These are phyloP conservation scores for Heterocephalus glaber DNA, from an alignment of 2,113 vertebrate species.

Conservation along the genomic window DNA sequence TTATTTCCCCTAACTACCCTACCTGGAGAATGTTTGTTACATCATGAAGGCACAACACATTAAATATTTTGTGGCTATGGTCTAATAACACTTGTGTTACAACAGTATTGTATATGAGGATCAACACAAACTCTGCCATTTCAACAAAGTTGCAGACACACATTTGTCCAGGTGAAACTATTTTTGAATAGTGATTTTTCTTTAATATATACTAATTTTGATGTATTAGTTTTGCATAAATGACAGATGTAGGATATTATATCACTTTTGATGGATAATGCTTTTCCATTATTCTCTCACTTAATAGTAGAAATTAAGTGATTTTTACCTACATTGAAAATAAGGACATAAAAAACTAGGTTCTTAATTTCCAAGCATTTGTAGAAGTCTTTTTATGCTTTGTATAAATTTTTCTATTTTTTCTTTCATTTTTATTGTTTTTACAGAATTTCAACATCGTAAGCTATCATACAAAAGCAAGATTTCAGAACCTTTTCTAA, in stretches of 20 bases:
- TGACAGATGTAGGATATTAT: slow-evolving; percentile 70
- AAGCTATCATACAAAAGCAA: slow-evolving; percentile 74
- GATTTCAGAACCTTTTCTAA: slow-evolving; percentile 70
- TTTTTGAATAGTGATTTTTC: slow-evolving; percentile 80
- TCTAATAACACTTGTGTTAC: slow-evolving; percentile 90
- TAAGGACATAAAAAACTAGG: slow-evolving; percentile 68
- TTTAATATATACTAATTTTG: slow-evolving; percentile 71
- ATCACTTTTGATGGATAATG: slow-evolving; percentile 73
- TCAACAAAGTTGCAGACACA: slow-evolving; percentile 88
- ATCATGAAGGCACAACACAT: slow-evolving; percentile 97
- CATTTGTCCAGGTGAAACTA: slow-evolving; percentile 80
- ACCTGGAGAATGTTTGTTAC: slow-evolving; percentile 92
- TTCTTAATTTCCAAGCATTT: slow-evolving; percentile 79
- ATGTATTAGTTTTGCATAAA: slow-evolving; percentile 72
- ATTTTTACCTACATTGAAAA: slow-evolving; percentile 77
- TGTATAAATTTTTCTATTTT: slow-evolving; percentile 50
- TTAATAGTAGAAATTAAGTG: slow-evolving; percentile 75
- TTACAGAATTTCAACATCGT: slow-evolving; percentile 60
- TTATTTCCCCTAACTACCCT: slow-evolving; percentile 88
- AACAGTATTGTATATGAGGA: slow-evolving; percentile 87
- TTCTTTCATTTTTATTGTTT: slow-evolving; percentile 61
- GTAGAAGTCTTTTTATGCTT: slow-evolving; percentile 64
- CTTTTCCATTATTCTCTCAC: slow-evolving; percentile 62
- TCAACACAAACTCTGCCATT: slow-evolving; percentile 86
- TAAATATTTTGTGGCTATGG: slow-evolving; percentile 92